Evolutionary conservation across 1,140 invertebrate species (phyloP), one percentile per base, ranked within the genome.

Genomic region (Diuraphis noxia): DNA sequence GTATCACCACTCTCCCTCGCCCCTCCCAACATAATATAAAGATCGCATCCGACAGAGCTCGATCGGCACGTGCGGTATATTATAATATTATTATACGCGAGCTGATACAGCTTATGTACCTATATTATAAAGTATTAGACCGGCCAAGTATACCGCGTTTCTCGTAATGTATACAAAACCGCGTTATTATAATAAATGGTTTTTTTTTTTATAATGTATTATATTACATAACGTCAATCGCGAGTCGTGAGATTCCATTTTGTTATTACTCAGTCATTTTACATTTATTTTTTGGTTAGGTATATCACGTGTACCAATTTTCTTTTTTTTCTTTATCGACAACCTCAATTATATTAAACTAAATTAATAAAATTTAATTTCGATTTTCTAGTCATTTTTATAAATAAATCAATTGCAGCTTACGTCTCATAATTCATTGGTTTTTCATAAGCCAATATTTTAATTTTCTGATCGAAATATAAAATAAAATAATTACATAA

Each of bases 61-160:
- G n/a, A 72, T 72, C 13, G 56, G 56, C 56, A 72, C 56, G 30
- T 72, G 56, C n/a, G 56, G 13, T 72, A 17, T 17, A 72, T 72
- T n/a, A 72, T 63, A 63, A 63, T 72, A n/a, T 72, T 72, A 72
- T 72, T 72, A 49, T 49, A 34, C 10, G 10, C n/a, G 30, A 72
- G 56, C 56, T n/a, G n/a, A 72, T n/a, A 72, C 56, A 72, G 56
- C 56, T 72, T 72, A 72, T 72, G 30, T 63, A 52, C 25, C 13
- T 72, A 72, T 72, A 72, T 72, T 72, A n/a, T 72, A 72, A n/a
- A n/a, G 46, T 49, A 49, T 72, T 72, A 72, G n/a, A n/a, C 56
- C n/a, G 30, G 30, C 30, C 30, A 17, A 72, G 56, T 72, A 72
- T 72, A 72, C 5, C 13, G 52, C 9, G n/a, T 72, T 34, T 72